Evolutionary conservation across 2,113 vertebrate genomes (phyloP).

Genomic region (Hydrochoerus hydrochaeris): DNA sequence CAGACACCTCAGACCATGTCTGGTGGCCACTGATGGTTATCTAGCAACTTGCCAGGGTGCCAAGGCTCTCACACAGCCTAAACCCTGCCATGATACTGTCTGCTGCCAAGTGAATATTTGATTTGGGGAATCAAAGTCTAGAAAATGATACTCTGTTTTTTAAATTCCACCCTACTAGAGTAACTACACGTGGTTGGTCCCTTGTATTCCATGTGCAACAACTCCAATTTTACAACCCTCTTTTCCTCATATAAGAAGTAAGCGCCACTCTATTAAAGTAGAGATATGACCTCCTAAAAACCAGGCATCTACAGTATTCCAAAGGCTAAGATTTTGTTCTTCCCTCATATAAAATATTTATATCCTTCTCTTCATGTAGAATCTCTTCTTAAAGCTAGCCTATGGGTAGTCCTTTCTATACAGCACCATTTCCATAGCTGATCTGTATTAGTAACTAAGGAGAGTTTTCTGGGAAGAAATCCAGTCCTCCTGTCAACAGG

Average conservation of each 20-base stretch:
- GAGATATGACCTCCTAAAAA: not conserved
- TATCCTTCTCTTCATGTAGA: not conserved
- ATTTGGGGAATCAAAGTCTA: not conserved
- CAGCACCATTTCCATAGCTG: not conserved
- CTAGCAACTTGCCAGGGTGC: not conserved
- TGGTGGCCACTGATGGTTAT: not conserved
- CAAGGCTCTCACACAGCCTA: accelerated
- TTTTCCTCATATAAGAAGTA: not conserved
- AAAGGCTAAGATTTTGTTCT: not conserved
- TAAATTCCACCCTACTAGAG: not conserved
- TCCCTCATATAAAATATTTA: not conserved
- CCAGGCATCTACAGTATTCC: not conserved
- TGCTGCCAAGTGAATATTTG: not conserved
- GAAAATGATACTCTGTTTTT: not conserved
- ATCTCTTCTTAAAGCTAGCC: not conserved
- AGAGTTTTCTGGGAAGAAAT: not conserved
- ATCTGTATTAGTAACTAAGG: not conserved
- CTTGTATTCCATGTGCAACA: not conserved
- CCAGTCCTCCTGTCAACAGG: not conserved
- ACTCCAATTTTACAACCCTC: not conserved
- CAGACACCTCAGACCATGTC: not conserved
- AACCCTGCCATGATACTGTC: not conserved
- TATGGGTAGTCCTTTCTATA: not conserved
- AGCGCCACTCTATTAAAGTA: not conserved
- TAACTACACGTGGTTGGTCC: not conserved